phyloP scores from a whole-genome alignment of 2,113 vertebrate species.

The Nycticorax nycticorax region DNA sequence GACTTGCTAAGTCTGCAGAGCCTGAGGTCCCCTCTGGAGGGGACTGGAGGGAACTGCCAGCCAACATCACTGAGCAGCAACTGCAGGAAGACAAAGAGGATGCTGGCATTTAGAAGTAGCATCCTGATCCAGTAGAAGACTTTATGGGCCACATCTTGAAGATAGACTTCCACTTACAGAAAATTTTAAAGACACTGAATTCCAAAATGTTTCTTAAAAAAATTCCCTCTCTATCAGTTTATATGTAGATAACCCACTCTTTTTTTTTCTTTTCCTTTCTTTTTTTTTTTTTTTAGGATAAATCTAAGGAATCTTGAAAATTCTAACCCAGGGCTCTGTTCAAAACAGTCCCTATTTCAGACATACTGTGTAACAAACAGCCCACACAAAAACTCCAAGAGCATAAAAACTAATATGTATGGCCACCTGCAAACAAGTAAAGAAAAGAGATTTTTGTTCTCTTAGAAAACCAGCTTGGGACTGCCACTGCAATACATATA shows the following conservation, averaged over 20 bases:
- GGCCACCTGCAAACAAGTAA: neutral
- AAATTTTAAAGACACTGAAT: neutral
- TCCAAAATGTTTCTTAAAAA: neutral
- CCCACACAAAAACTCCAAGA: neutral
- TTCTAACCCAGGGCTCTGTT: neutral
- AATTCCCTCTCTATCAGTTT: neutral
- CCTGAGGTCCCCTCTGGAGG: neutral
- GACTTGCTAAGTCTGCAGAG: neutral
- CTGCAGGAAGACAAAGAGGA: neutral
- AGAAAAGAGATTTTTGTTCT: neutral
- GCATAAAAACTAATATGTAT: neutral
- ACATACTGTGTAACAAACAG: neutral
- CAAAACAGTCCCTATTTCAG: neutral
- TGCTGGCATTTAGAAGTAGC: neutral
- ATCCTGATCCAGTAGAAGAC: neutral
- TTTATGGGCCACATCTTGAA: neutral
- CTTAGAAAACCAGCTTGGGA: neutral
- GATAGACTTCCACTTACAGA: neutral
- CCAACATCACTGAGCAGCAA: neutral
- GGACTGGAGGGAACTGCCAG: neutral
- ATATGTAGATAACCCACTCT: neutral
- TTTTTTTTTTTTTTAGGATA: neutral
- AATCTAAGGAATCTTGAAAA: neutral
- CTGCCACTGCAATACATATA: neutral
- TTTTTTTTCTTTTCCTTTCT: neutral